Evolutionary conservation across 2,888 invertebrate species (phyloP).

Genomic region (Alentia gelatinosa): DNA sequence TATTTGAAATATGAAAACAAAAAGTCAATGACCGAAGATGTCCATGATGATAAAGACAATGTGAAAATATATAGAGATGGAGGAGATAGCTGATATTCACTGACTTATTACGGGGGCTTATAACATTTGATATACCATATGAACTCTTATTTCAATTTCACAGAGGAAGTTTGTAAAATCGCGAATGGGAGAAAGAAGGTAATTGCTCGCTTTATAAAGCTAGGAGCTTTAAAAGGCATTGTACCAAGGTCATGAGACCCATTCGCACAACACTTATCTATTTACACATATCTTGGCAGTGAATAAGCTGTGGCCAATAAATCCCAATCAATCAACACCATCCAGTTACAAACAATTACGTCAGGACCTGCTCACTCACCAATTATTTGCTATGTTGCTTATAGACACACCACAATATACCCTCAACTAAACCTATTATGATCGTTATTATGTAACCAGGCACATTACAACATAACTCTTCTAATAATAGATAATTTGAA

Average conservation of each 20-base stretch:
- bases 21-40: too few relatives aligned
- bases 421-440: not conserved
- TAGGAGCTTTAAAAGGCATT: not conserved
- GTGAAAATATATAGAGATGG: too few relatives aligned
- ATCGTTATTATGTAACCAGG: not conserved
- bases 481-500: not conserved
- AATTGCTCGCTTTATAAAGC: too few relatives aligned
- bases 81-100: too few relatives aligned
- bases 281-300: conserved; percentile 2
- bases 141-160: too few relatives aligned
- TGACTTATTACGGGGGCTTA: too few relatives aligned
- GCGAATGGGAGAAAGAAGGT: too few relatives aligned
- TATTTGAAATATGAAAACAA: too few relatives aligned
- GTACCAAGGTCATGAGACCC: not conserved
- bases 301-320: not conserved
- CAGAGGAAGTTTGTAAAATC: too few relatives aligned
- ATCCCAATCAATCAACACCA: not conserved
- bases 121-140: too few relatives aligned
- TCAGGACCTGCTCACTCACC: not conserved
- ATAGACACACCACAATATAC: not conserved
- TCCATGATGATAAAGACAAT: too few relatives aligned
- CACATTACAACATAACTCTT: not conserved
- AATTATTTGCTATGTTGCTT: not conserved
- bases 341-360: not conserved
- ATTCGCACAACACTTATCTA: not conserved